Percentiles rank a stretch among this genome's conserved stretches.
Conservation (phyloP, 2,113 vertebrate species). For the Scolopax mira region DNA sequence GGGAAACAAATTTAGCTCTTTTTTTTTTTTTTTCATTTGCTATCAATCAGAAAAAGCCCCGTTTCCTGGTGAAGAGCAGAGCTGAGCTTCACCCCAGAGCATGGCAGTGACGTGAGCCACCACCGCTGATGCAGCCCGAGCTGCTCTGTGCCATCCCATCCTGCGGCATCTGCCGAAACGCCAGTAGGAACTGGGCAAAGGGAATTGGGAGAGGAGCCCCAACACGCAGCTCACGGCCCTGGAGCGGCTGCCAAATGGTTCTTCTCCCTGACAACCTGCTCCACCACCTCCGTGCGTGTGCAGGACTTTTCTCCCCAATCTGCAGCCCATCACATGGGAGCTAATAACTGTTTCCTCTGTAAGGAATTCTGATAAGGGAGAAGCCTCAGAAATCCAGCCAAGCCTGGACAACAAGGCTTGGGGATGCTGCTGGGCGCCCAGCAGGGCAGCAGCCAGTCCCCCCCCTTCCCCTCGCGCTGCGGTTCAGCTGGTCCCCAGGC, state of each 20-base stretch:
- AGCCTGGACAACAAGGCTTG: not conserved
- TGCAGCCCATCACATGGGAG: not conserved
- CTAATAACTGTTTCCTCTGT: not conserved
- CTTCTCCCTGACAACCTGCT: not conserved
- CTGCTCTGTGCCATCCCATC: not conserved
- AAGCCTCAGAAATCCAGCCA: not conserved
- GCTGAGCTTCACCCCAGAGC: rapidly evolving
- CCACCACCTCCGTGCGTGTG: not conserved
- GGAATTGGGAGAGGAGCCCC: not conserved
- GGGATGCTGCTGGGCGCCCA: not conserved
- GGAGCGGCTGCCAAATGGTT: not conserved
- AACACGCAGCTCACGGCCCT: rapidly evolving
- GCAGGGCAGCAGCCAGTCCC: not conserved
- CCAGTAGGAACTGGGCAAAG: rapidly evolving
- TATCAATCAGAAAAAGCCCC: slow-evolving; percentile 18
- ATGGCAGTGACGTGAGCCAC: not conserved
- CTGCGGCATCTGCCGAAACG: rapidly evolving
- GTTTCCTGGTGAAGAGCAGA: not conserved
- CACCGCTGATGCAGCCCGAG: rapidly evolving
- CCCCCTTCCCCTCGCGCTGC: rapidly evolving
- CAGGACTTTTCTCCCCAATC: not conserved
- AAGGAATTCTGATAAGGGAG: not conserved
- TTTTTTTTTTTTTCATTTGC: not conserved
- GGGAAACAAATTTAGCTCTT: slow-evolving; percentile 41
- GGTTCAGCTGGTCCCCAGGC: slow-evolving; percentile 6